These are phyloP conservation scores for Nebria brevicollis DNA, from an alignment of 2,888 invertebrate genomes.

Conservation along the genomic window DNA sequence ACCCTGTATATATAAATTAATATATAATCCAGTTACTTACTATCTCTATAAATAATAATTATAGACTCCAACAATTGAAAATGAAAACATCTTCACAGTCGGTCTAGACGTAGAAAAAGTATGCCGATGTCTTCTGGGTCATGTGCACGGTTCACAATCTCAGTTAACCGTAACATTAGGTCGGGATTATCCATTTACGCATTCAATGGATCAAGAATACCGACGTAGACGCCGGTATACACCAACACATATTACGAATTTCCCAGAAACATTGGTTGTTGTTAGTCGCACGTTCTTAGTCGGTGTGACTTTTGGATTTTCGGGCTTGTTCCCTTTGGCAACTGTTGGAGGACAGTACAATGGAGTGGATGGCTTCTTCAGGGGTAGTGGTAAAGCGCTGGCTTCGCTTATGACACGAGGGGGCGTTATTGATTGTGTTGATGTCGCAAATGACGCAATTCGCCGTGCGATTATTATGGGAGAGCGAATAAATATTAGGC, in stretches of 20 bases:
- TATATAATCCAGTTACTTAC: background rate
- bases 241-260: conserved; percentile 53
- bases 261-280: conserved; percentile 64
- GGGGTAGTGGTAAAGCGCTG: conserved; percentile 74
- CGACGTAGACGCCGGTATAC: conserved; percentile 23
- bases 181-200: background rate
- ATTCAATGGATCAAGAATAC: conserved; percentile 24
- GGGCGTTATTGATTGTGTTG: conserved; percentile 69
- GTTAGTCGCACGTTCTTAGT: conserved; percentile 70
- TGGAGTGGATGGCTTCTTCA: conserved; percentile 75
- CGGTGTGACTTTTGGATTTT: conserved; percentile 73
- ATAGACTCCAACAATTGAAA: conserved; percentile 3
- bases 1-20: background rate
- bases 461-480: conserved; percentile 72
- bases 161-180: background rate
- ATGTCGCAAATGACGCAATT: conserved; percentile 75
- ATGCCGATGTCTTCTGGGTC: conserved; percentile 63
- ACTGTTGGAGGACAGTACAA: conserved; percentile 67
- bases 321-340: conserved; percentile 70
- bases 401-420: conserved; percentile 72
- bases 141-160: conserved; percentile 53
- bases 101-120: conserved; percentile 60
- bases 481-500: conserved; percentile 69
- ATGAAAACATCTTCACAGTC: conserved; percentile 52
- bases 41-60: too few relatives aligned